Conservation (phyloP, 2,888 invertebrate species). For the Apomyelois bistriatella region DNA sequence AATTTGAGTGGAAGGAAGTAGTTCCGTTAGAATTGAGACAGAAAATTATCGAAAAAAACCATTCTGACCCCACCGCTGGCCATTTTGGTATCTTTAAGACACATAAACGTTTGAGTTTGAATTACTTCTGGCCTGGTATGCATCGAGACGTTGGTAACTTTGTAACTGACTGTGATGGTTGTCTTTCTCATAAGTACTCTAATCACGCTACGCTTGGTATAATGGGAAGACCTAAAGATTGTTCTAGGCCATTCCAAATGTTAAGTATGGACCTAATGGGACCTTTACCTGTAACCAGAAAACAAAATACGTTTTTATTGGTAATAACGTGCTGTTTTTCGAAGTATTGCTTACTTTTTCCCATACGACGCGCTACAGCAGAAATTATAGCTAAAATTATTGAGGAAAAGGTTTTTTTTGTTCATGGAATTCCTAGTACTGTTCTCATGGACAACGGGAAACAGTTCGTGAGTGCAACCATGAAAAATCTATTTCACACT, state of each 20-base stretch:
- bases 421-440: not conserved
- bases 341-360: not conserved
- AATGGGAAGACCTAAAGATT: not conserved
- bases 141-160: not conserved
- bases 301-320: not conserved
- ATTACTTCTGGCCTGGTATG: not conserved
- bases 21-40: not conserved
- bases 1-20: not conserved
- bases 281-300: not conserved
- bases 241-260: not conserved
- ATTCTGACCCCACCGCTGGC: not conserved
- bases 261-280: not conserved
- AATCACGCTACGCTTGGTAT: not conserved
- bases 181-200: not conserved
- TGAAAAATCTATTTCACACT: not conserved
- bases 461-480: not conserved
- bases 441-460: not conserved
- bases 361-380: not conserved
- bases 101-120: not conserved
- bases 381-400: not conserved
- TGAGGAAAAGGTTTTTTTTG: not conserved
- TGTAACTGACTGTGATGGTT: not conserved
- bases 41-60: not conserved
- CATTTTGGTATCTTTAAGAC: not conserved
- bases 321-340: not conserved